Conservation (phyloP, 2,113 vertebrate genomes). For the Petrocephalus microphthalmus region DNA sequence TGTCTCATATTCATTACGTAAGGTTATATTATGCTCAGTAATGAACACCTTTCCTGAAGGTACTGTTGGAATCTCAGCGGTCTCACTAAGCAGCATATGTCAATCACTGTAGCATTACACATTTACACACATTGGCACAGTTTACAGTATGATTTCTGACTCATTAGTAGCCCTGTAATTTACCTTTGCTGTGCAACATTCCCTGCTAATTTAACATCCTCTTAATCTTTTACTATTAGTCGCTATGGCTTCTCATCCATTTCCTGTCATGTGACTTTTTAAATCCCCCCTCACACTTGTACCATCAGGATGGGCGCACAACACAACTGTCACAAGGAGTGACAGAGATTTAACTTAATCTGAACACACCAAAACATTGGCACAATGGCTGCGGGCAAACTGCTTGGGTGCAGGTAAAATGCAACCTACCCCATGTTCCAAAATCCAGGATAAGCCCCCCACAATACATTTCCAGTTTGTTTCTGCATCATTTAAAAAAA, state of each 20-base stretch:
- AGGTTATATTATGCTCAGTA: not conserved
- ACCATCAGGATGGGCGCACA: not conserved
- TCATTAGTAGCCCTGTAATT: not conserved
- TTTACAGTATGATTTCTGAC: not conserved
- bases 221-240: not conserved
- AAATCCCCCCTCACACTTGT: not conserved
- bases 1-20: not conserved
- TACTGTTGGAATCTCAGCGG: not conserved
- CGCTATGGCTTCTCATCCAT: not conserved
- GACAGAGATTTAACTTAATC: not conserved
- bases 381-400: not conserved
- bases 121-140: no score
- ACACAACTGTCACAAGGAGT: not conserved
- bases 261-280: conserved; percentile 9
- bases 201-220: not conserved
- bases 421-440: not conserved
- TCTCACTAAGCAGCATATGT: not conserved
- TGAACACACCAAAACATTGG: not conserved
- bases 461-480: not conserved
- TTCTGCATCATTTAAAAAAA: not conserved
- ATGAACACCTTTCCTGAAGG: not conserved
- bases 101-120: not conserved
- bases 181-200: not conserved
- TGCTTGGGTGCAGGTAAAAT: not conserved
- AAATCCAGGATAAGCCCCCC: not conserved